Percentiles rank a stretch among this genome's conserved stretches.
Evolutionary conservation across 2,113 vertebrate genomes (phyloP).

Genomic region (Lophotis ruficrista): DNA sequence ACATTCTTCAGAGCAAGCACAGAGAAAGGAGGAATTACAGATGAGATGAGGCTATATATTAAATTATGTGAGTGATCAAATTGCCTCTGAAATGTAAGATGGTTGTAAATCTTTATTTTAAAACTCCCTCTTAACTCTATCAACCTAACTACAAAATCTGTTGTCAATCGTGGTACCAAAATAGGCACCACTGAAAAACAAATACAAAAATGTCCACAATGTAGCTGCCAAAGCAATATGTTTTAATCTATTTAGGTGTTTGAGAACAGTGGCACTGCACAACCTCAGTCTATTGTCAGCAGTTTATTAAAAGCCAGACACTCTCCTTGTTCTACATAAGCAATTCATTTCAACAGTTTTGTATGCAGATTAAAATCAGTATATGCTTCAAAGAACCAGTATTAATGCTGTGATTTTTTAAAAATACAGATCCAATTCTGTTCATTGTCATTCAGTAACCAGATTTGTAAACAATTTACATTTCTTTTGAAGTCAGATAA

Average conservation of each 20-base stretch:
- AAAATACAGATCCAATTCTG: background rate
- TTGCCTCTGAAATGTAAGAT: background rate
- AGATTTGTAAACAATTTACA: conserved; percentile 19
- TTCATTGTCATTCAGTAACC: background rate
- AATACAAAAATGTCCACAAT: background rate
- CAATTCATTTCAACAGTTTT: background rate
- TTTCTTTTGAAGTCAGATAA: conserved; percentile 23
- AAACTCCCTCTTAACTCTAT: background rate
- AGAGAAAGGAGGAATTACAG: background rate
- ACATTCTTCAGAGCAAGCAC: background rate
- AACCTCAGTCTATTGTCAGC: background rate
- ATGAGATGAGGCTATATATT: background rate
- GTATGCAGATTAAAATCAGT: background rate
- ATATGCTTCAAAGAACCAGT: background rate
- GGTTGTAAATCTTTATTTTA: background rate
- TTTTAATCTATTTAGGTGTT: background rate
- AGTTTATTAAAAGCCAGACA: background rate
- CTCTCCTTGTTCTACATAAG: background rate
- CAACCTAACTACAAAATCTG: background rate
- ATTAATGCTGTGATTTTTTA: background rate
- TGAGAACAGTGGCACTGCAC: background rate
- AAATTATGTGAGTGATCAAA: background rate
- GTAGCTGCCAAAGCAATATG: background rate
- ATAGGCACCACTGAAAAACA: background rate
- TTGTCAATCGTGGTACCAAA: background rate